Evolutionary conservation across 2,888 invertebrate species (phyloP).

Genomic region (Monopis laevigella): DNA sequence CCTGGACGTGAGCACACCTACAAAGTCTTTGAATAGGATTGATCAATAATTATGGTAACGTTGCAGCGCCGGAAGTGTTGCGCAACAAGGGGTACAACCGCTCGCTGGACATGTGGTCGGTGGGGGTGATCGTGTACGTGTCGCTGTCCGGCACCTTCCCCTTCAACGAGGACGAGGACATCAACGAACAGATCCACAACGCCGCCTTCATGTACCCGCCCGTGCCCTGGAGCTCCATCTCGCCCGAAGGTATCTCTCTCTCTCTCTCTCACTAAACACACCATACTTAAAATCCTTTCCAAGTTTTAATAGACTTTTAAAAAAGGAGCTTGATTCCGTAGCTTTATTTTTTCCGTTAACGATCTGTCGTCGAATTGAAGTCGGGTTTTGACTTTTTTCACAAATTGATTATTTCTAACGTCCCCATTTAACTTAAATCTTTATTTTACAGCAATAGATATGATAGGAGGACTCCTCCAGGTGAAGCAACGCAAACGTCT

Average conservation of each 20-base stretch:
- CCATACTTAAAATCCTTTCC: background rate
- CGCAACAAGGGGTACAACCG: slow-evolving; percentile 99
- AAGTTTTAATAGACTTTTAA: too few relatives aligned
- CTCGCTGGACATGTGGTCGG: slow-evolving; percentile 99
- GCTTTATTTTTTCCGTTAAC: too few relatives aligned
- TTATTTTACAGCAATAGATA: slow-evolving; percentile 86
- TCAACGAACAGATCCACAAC: slow-evolving; percentile 99
- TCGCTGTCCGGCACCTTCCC: slow-evolving; percentile 98
- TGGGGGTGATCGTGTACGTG: slow-evolving; percentile 98
- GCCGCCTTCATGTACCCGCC: slow-evolving; percentile 99
- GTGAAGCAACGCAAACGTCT: slow-evolving; percentile 95
- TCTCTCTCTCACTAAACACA: background rate
- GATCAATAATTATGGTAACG: too few relatives aligned
- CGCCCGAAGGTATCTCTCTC: slow-evolving; percentile 76
- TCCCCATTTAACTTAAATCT: background rate
- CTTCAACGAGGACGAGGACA: slow-evolving; percentile 99
- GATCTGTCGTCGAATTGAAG: too few relatives aligned
- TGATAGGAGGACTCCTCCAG: slow-evolving; percentile 97
- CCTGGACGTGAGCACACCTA: too few relatives aligned
- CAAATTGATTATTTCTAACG: background rate
- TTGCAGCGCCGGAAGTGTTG: slow-evolving; percentile 97
- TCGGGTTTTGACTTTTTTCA: too few relatives aligned
- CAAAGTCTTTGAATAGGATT: too few relatives aligned
- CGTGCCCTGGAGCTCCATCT: slow-evolving; percentile 97
- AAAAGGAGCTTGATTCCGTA: too few relatives aligned